phyloP scores from a whole-genome alignment of 2,797 vertebrate genomes.

The Rhinogobio ventralis region DNA sequence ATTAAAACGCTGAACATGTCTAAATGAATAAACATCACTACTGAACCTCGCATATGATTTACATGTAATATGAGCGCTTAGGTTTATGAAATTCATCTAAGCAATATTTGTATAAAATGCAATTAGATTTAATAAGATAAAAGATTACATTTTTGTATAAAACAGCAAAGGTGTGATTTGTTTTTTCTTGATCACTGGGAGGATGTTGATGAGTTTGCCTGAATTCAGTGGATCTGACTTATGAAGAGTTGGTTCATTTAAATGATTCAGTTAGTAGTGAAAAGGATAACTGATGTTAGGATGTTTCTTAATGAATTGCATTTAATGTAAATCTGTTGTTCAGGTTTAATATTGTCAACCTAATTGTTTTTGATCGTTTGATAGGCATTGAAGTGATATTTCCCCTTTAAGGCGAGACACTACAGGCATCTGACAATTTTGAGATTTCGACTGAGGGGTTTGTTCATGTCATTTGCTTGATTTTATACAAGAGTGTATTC shows the following conservation, averaged over 20 bases:
- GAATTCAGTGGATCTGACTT: too few species aligned
- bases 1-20: neutral
- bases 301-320: too few species aligned
- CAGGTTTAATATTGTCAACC: neutral
- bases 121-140: neutral
- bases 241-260: neutral
- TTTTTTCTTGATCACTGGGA: too few species aligned
- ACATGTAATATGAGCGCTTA: neutral
- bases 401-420: too few species aligned
- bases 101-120: neutral
- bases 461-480: too few species aligned
- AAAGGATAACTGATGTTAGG: neutral
- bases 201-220: too few species aligned
- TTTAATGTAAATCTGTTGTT: neutral
- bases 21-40: neutral
- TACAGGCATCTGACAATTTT: too few species aligned
- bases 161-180: too few species aligned
- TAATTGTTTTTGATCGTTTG: neutral
- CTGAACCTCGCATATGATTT: neutral
- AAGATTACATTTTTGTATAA: neutral
- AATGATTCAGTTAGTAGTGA: neutral
- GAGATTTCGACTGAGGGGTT: too few species aligned
- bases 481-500: too few species aligned
- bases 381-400: neutral
- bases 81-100: neutral